Percentiles rank a stretch among this genome's conserved stretches.
phyloP scores from a whole-genome alignment of 2,113 vertebrate species.

The Camelus dromedarius region DNA sequence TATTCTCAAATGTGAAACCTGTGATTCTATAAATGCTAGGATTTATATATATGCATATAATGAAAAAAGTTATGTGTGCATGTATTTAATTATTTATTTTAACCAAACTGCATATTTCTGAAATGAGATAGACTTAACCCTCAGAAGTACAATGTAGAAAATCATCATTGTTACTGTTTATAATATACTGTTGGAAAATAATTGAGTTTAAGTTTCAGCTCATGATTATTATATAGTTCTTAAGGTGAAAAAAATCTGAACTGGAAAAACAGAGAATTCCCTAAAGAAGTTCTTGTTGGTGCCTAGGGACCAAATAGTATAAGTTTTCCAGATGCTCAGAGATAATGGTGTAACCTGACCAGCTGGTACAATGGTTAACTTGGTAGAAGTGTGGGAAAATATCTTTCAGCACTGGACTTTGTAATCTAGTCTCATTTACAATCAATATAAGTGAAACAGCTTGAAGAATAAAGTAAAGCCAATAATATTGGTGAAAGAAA shows the following conservation, averaged over 20 bases:
- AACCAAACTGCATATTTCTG: background rate
- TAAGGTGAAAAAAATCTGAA: constrained; percentile 34
- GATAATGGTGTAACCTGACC: constrained; percentile 76
- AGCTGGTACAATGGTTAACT: background rate
- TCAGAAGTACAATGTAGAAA: background rate
- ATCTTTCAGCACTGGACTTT: background rate
- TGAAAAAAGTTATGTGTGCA: background rate
- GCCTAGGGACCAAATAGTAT: constrained; percentile 42
- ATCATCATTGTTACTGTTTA: background rate
- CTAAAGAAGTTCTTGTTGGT: constrained; percentile 58
- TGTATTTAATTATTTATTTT: background rate
- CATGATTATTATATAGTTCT: constrained; percentile 64
- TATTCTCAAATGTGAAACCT: background rate
- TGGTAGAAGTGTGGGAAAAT: constrained; percentile 69
- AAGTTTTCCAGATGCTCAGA: constrained; percentile 79
- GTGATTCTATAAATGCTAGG: background rate
- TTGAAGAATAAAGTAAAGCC: constrained; percentile 13
- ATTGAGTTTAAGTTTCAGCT: constrained; percentile 43
- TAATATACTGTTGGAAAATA: background rate
- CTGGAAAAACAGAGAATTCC: constrained; percentile 67
- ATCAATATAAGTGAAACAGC: background rate
- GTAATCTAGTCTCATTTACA: background rate
- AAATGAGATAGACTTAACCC: background rate
- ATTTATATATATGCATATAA: background rate
- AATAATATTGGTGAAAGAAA: background rate